Conservation (phyloP, 2,888 invertebrate species). For the Mantis religiosa region DNA sequence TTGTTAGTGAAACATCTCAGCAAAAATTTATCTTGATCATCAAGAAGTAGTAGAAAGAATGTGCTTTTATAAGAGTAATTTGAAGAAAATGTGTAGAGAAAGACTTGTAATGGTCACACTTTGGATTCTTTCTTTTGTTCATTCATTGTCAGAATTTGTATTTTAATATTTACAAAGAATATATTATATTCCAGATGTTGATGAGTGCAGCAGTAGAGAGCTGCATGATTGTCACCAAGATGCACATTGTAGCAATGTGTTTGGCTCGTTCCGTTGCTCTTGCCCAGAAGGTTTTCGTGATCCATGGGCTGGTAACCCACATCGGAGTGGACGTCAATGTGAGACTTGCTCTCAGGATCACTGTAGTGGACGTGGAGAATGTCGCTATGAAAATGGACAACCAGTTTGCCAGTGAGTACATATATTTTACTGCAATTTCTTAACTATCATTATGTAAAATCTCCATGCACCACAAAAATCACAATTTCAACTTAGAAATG, state of each 20-base stretch:
- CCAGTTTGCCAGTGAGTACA: slow-evolving; percentile 68
- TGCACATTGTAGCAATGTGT: slow-evolving; percentile 75
- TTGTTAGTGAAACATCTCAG: too few relatives aligned
- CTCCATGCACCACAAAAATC: fast-evolving
- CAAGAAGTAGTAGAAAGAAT: too few relatives aligned
- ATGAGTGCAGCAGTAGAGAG: slow-evolving; percentile 78
- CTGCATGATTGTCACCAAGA: slow-evolving; percentile 80
- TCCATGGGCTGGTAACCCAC: slow-evolving; percentile 62
- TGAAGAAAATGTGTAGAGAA: too few relatives aligned
- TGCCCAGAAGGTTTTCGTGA: slow-evolving; percentile 75
- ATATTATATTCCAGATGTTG: slow-evolving; percentile 58
- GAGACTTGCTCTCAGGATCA: slow-evolving; percentile 68
- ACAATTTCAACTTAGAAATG: too few relatives aligned
- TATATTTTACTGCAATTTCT: too few relatives aligned
- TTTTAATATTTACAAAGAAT: neutral
- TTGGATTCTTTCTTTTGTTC: too few relatives aligned
- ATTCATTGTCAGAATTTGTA: too few relatives aligned
- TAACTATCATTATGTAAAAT: too few relatives aligned
- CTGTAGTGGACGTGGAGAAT: slow-evolving; percentile 83
- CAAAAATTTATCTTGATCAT: too few relatives aligned
- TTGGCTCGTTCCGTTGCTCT: slow-evolving; percentile 76
- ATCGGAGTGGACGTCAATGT: slow-evolving; percentile 69
- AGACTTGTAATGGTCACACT: too few relatives aligned
- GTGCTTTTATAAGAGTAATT: too few relatives aligned
- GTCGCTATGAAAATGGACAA: slow-evolving; percentile 64